Base-by-base conservation (phyloP, 2,113 vertebrate genomes). In the Tor tambroides region DNA sequence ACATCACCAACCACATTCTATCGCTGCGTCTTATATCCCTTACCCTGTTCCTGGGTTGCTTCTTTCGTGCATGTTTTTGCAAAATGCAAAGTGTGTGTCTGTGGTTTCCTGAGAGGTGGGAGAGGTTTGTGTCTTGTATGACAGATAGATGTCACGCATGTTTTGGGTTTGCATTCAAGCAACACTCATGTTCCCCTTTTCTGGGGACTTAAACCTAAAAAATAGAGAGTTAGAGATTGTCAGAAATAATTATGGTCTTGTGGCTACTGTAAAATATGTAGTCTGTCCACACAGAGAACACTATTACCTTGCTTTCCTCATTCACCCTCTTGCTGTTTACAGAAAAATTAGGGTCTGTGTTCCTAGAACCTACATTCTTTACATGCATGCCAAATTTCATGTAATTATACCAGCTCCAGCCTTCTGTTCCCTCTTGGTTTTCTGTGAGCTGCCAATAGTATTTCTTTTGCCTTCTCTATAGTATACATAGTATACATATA, bases 31-130 rank as follows among this genome's bases (percentile, higher is more conserved):
- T 90, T 86, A 89, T 92, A 91, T 92, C 89, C 91, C 91, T 88
- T 92, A 89, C 92, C 90, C 91, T 92, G 90, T 93, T 85, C 87
- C 85, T 88, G 92, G 88, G 89, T 92, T 91, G 81, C 83, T 85
- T 91, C 71, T 78, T 79, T 87, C 71, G 69, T 89, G 89, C 87
- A 88, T 69, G 80, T 65, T 88, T 89, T 86, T 90, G 89, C 89
- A 90, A 76, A 86, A 88, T 88, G 86, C 89, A 90, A 83, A 80
- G 32, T 80, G 79, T 82, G 86, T 74, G 46, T 87, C 56, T 87
- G 86, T 83, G 78, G 72, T 85, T 89, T 89, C 86, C 83, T 85
- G 49, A 46, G 51, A 74, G 32, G 32, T 82, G 8, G 79, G 78
- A 81, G 49, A 76, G 19, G 59, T 77, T 56, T 77, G 49, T 80